Evolutionary conservation across 1,140 invertebrate genomes (phyloP).

Genomic region (Conus betulinus): DNA sequence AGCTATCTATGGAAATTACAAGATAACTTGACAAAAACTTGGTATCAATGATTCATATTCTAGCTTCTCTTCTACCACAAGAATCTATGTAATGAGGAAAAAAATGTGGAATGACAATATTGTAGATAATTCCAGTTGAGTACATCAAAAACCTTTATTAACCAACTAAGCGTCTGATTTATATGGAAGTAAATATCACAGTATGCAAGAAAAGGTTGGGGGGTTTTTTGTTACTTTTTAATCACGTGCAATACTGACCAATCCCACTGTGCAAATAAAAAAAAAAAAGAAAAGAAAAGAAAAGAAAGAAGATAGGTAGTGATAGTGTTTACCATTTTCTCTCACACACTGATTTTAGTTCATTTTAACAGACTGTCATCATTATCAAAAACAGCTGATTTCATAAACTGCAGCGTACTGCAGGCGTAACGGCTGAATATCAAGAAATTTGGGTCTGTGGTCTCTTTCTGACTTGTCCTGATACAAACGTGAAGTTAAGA

Average conservation of each 20-base stretch:
- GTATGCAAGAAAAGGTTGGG: conserved; percentile 1
- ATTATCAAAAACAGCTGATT: too few species aligned
- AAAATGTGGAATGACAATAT: not conserved
- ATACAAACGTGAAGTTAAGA: too few species aligned
- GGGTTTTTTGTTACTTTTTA: too few species aligned
- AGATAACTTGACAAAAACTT: not conserved
- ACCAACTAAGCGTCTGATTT: not conserved
- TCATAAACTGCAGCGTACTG: too few species aligned
- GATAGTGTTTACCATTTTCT: too few species aligned
- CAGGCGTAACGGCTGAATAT: too few species aligned
- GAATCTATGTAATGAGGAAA: not conserved
- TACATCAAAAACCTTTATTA: not conserved
- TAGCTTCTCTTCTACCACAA: not conserved
- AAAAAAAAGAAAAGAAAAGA: too few species aligned
- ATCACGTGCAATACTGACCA: not conserved
- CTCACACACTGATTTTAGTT: too few species aligned
- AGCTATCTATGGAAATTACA: not conserved
- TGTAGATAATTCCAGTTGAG: not conserved
- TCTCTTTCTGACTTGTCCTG: too few species aligned
- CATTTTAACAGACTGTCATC: too few species aligned
- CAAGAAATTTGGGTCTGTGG: too few species aligned
- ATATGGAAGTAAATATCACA: not conserved
- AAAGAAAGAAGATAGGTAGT: too few species aligned
- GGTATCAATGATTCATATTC: not conserved
- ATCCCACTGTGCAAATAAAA: not conserved